Conservation (phyloP, 2,888 invertebrate species). For the Eurytoma californica region DNA sequence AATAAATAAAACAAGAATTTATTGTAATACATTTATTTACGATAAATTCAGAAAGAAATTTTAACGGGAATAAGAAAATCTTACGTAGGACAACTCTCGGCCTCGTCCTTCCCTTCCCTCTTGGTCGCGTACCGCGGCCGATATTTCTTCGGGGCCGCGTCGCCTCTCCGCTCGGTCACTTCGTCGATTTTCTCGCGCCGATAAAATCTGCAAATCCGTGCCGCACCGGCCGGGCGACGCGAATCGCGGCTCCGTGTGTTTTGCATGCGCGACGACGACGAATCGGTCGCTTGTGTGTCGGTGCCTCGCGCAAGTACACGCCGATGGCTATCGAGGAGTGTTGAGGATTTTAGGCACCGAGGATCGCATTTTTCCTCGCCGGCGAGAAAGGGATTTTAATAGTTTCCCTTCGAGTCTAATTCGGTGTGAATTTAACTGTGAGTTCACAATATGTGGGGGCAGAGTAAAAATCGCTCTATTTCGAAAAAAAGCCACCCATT, state of each 20-base stretch:
- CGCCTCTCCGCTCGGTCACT: background rate
- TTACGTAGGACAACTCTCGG: too few relatives aligned
- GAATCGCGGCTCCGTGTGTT: slow-evolving; percentile 34
- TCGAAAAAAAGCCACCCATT: too few relatives aligned
- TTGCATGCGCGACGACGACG: slow-evolving; percentile 29
- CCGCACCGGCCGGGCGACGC: slow-evolving; percentile 6
- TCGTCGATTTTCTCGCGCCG: slow-evolving; percentile 53
- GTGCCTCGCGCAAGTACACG: background rate
- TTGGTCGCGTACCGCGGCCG: too few relatives aligned
- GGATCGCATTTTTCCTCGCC: background rate
- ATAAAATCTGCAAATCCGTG: slow-evolving; percentile 53
- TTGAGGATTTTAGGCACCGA: background rate
- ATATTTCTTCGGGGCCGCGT: background rate
- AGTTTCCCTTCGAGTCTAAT: too few relatives aligned
- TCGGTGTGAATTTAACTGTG: too few relatives aligned
- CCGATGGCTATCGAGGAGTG: slow-evolving; percentile 18
- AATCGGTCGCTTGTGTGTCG: slow-evolving; percentile 22
- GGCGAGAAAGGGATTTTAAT: background rate
- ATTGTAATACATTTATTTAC: too few relatives aligned
- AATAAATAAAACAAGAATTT: too few relatives aligned
- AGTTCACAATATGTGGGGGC: too few relatives aligned
- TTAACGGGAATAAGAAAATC: too few relatives aligned
- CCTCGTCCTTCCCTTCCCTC: too few relatives aligned
- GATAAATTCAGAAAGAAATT: too few relatives aligned
- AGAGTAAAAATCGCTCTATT: too few relatives aligned